phyloP scores from a whole-genome alignment of 2,888 invertebrate genomes.

The Cataglyphis altisquamis region DNA sequence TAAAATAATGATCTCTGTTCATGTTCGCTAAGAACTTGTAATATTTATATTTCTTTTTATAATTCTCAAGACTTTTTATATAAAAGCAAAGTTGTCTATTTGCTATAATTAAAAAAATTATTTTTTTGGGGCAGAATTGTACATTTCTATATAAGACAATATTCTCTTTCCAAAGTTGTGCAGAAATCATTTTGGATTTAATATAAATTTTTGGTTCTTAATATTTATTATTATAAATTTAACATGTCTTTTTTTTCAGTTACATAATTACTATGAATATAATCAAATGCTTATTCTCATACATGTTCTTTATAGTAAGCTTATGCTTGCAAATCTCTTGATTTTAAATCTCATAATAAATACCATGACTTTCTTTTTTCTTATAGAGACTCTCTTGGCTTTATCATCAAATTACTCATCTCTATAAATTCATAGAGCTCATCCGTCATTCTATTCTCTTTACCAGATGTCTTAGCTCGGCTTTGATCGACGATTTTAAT shows the following conservation, averaged over 20 bases:
- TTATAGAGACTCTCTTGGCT: not conserved
- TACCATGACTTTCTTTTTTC: conserved; percentile 17
- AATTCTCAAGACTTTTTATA: conserved; percentile 8
- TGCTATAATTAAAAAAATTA: not conserved
- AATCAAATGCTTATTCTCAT: not conserved
- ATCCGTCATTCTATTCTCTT: not conserved
- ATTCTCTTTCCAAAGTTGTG: not conserved
- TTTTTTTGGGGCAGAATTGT: not conserved
- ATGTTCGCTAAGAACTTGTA: conserved; percentile 11
- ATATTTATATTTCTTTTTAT: conserved; percentile 43
- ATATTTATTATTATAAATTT: not conserved
- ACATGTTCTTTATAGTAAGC: not conserved
- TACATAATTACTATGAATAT: not conserved
- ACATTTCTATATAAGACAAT: not conserved
- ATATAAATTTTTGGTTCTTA: conserved; percentile 7
- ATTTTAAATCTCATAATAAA: not conserved
- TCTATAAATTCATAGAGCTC: not conserved
- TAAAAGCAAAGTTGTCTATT: not conserved
- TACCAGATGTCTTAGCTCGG: not conserved
- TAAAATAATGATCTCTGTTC: conserved; percentile 9
- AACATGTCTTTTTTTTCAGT: not conserved
- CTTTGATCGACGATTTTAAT: conserved; percentile 33
- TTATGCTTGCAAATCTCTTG: not conserved
- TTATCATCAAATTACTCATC: not conserved
- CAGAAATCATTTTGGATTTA: not conserved